These are phyloP conservation scores for Trissolcus basalis DNA, from an alignment of 1,140 invertebrate species.

Conservation along the genomic window DNA sequence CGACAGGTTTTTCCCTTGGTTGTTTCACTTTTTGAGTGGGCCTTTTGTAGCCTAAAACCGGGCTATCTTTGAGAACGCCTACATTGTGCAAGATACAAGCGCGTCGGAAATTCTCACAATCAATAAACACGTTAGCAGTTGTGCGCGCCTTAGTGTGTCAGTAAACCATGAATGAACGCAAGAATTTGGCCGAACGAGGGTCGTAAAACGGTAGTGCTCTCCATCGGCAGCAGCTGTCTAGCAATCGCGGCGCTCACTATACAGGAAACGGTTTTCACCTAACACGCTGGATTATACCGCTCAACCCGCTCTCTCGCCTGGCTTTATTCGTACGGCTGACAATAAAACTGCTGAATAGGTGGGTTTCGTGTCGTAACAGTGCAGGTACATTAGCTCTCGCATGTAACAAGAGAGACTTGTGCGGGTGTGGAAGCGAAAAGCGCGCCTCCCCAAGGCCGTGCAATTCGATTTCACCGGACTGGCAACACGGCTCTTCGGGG, in stretches of 20 bases:
- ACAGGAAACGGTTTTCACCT: slow-evolving; percentile 70
- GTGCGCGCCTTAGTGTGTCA: slow-evolving; percentile 23
- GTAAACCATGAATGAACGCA: slow-evolving; percentile 43
- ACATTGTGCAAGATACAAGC: background rate
- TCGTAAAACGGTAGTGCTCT: slow-evolving; percentile 51
- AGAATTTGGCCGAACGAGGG: slow-evolving; percentile 41
- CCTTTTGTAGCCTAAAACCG: background rate
- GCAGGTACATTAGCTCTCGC: slow-evolving; percentile 52
- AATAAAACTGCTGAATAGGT: slow-evolving; percentile 33
- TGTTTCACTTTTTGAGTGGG: slow-evolving; percentile 12
- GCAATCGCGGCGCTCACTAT: slow-evolving; percentile 22
- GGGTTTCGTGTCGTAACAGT: slow-evolving; percentile 42
- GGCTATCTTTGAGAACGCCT: background rate
- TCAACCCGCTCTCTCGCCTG: slow-evolving; percentile 62
- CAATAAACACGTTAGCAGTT: slow-evolving; percentile 16
- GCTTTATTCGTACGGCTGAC: slow-evolving; percentile 40
- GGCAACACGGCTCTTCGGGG: too few species aligned
- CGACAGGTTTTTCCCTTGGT: slow-evolving; percentile 2
- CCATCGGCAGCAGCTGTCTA: slow-evolving; percentile 29
- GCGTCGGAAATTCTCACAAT: slow-evolving; percentile 5
- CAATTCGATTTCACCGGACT: slow-evolving; percentile 29
- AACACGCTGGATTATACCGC: slow-evolving; percentile 68
- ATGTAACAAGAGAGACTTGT: slow-evolving; percentile 59
- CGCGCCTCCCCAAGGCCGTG: slow-evolving; percentile 15
- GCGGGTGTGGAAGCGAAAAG: slow-evolving; percentile 10